These are phyloP conservation scores for Anaspis maculata DNA, from an alignment of 2,888 invertebrate species.

Conservation along the genomic window DNA sequence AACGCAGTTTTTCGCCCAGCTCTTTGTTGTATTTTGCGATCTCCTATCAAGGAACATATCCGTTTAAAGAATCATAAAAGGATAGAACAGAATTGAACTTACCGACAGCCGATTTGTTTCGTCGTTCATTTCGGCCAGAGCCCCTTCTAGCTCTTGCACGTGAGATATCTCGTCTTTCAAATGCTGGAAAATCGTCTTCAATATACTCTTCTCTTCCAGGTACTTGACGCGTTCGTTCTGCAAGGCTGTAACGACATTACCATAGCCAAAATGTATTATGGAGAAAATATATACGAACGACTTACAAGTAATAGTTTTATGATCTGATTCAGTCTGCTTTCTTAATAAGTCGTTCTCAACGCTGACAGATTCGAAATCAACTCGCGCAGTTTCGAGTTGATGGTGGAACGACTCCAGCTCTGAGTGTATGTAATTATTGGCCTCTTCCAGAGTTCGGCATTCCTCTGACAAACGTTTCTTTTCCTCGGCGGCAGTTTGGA, in stretches of 20 bases:
- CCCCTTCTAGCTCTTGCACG: constrained; percentile 31
- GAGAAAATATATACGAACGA: too few relatives aligned
- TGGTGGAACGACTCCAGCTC: too few relatives aligned
- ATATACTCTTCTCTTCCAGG: constrained; percentile 33
- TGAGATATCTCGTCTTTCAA: constrained; percentile 31
- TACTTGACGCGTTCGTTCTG: constrained; percentile 33
- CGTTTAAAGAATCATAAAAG: not conserved
- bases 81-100: constrained; percentile 6
- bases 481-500: too few relatives aligned
- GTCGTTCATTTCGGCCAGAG: constrained; percentile 29
- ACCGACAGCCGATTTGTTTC: constrained; percentile 37
- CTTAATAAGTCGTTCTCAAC: not conserved
- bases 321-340: not conserved
- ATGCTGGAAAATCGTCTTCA: constrained; percentile 33
- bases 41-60: constrained; percentile 20
- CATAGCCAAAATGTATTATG: not conserved
- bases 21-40: constrained; percentile 38
- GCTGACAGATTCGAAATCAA: not conserved
- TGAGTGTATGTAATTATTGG: too few relatives aligned
- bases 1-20: constrained; percentile 33
- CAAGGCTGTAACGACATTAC: constrained; percentile 20
- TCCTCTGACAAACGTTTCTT: too few relatives aligned
- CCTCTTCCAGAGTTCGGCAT: too few relatives aligned
- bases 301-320: not conserved
- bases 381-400: too few relatives aligned